Percentiles rank a stretch among this genome's conserved stretches.
Conservation (phyloP, 2,797 vertebrate species). For the Lates japonicus region DNA sequence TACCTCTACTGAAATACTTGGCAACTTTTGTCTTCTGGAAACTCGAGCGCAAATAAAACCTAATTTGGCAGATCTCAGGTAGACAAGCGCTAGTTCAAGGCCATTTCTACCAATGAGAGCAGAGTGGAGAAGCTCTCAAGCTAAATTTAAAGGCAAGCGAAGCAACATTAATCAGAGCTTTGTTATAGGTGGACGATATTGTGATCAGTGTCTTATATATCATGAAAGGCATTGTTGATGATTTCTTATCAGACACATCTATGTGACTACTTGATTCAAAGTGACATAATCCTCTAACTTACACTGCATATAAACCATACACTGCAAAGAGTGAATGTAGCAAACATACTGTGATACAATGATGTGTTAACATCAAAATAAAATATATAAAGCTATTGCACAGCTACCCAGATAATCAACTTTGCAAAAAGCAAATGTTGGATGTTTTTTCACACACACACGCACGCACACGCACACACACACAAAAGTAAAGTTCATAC, state of each 20-base stretch:
- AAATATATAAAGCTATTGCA: conserved; percentile 85
- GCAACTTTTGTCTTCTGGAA: conserved; percentile 55
- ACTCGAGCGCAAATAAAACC: conserved; percentile 80
- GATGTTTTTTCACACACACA: conserved; percentile 52
- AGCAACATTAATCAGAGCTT: conserved; percentile 73
- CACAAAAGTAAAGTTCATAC: conserved; percentile 32
- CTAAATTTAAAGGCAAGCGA: conserved; percentile 82
- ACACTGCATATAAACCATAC: conserved; percentile 65
- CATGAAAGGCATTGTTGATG: conserved; percentile 71
- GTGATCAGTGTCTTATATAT: conserved; percentile 60
- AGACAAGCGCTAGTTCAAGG: conserved; percentile 68
- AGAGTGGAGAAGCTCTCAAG: conserved; percentile 53
- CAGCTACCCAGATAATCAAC: conserved; percentile 85
- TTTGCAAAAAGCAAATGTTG: conserved; percentile 84
- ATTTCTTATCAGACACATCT: conserved; percentile 55
- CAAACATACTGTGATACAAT: conserved; percentile 61
- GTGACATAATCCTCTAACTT: conserved; percentile 58
- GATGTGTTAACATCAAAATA: conserved; percentile 82
- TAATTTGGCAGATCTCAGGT: conserved; percentile 67
- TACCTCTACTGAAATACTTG: conserved; percentile 63
- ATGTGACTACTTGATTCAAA: conserved; percentile 66
- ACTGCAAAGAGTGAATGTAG: conserved; percentile 58
- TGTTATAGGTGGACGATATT: conserved; percentile 53
- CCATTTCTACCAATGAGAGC: conserved; percentile 69
- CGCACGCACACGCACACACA: conserved; percentile 5